Base-by-base conservation (phyloP, 2,113 vertebrate genomes). In the Glareola pratincola region DNA sequence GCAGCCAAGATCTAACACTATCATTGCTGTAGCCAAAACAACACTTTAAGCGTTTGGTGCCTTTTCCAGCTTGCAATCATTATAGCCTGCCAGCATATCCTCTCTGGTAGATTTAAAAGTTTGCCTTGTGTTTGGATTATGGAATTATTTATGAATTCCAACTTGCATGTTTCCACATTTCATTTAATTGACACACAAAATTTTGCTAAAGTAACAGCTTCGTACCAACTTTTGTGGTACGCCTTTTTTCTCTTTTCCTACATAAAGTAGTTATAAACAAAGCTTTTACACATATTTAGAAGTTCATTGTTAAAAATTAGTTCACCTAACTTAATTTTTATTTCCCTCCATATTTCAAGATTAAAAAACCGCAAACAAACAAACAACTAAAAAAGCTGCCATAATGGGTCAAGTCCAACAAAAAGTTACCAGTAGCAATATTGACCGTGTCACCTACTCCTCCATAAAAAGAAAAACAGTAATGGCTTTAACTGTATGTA, bases 11-110 rank as follows among this genome's bases (percentile, higher is more conserved):
- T 6, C 23, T 30, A 78, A 3, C 62, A 30, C 62, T 14, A 3
- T 8, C 14, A 1, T 2, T 47, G 41, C 57, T 66, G 26, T 2
- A 62, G 81, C 74, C 78, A 73, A n/a, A 53, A 8, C 36, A 88
- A 12, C 43, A 15, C 18, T 51, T 10, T 1, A 47, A 57, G 41
- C 10, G 0, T 37, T 60, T 4, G 3, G 45, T n/a, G 77, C 36
- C 47, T 72, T 88, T 90, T 64, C 48, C 67, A 90, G 66, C n/a
- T 48, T 32, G 43, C 57, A 79, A 17, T 5, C 60, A 20, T 6
- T 26, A 39, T 7, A 67, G 45, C 14, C 60, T 88, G 76, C 51
- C 92, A 93, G 77, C 56, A 53, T 30, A 76, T 57, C 57, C 54
- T 69, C 62, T 37, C 71, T 53, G 72, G 9, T 57, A 90, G 7